Evolutionary conservation across 2,888 invertebrate species (phyloP), one percentile per base, ranked within the genome.

Genomic region (Amphiduros pacificus): DNA sequence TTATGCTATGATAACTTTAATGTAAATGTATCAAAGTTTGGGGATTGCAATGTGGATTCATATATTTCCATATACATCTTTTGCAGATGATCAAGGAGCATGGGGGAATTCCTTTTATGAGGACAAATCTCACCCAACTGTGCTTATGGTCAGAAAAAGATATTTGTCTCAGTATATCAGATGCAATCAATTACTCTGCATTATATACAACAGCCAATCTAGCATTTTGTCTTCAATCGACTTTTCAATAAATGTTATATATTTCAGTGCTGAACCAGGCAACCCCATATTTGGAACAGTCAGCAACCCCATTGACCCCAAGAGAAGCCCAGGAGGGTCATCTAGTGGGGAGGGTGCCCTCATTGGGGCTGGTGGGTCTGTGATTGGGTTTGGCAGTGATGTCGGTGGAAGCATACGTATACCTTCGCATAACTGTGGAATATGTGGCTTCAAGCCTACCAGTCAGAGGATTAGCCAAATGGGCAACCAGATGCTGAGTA

Each of bases 291-390:
- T 24, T 24, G 57, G 57, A 56, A 24, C 36, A 41, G 26, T 44
- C 4, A 3, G 24, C 5, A 56, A 56, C 20, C 27, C 49, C n/a
- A 22, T 22, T 26, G 48, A 56, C 41, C 11, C 17, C 9, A 55
- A 49, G 6, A n/a, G 57, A 14, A 56, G 24, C 14, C 26, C 26
- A 53, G 57, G 57, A 6, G 57, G 57, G 17, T 50, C 48, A 20
- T 56, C 57, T 28, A 44, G 57, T 26, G 57, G 57, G 20, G 57
- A 56, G 24, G 57, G 57, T 22, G 57, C 57, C 26, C 41, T 56
- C 17, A 28, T 56, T 27, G 49, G 48, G 6, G 24, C n/a, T n/a
- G 49, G 49, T 17, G 57, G 57, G 11, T 55, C 54, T 17, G 4
- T 56, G 3, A 9, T 56, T 6, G 57, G 57, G 4, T 50, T 56